phyloP scores from a whole-genome alignment of 2,797 vertebrate species.

The Thripadectes ignobilis region DNA sequence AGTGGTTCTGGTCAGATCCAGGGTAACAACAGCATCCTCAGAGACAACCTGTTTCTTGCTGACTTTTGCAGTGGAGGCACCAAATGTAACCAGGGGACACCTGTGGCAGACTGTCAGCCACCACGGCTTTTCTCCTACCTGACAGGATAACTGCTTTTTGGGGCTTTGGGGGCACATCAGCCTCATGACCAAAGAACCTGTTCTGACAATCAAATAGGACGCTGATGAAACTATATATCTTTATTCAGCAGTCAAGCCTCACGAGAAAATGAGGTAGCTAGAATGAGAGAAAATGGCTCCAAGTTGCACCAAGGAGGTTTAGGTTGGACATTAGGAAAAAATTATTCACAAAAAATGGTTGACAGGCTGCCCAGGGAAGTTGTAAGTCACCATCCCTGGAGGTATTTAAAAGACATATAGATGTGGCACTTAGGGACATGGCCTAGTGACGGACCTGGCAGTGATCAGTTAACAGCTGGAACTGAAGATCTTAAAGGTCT shows the following conservation, averaged over 20 bases:
- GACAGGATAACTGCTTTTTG: not conserved
- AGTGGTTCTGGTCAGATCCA: not conserved
- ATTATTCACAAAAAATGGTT: not conserved
- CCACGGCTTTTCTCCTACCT: not conserved
- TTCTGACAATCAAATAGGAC: not conserved
- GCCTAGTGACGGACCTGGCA: not conserved
- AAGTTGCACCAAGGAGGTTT: not conserved
- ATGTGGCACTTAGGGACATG: not conserved
- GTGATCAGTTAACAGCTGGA: not conserved
- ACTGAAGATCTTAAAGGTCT: not conserved
- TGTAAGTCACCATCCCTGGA: not conserved
- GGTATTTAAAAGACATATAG: not conserved
- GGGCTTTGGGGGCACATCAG: not conserved
- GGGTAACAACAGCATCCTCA: fast-evolving
- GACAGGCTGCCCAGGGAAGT: not conserved
- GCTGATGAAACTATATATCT: not conserved
- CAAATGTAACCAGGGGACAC: not conserved
- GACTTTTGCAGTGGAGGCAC: not conserved
- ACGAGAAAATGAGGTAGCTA: not conserved
- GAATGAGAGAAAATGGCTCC: not conserved
- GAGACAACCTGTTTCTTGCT: not conserved
- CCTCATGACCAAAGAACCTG: fast-evolving
- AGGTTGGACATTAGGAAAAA: not conserved
- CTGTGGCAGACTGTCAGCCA: not conserved
- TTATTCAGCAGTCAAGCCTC: not conserved